Base-by-base conservation (phyloP, 2,888 invertebrate genomes). In the Lasius fuliginosus region DNA sequence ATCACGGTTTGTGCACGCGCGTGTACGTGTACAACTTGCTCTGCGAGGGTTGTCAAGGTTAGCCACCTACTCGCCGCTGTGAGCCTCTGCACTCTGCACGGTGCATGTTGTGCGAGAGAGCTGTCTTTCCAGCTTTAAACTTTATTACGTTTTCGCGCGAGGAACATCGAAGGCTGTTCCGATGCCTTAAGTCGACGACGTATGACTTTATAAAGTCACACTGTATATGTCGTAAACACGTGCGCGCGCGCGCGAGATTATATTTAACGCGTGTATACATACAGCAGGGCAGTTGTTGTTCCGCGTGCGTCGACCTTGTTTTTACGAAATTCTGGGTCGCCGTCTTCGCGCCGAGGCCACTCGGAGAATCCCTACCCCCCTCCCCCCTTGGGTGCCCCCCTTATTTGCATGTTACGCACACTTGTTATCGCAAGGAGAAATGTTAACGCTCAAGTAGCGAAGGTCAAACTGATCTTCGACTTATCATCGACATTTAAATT, bases 41-140 rank as follows among this genome's bases (percentile, higher is more conserved):
- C 33, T 85, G 85, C 76, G 76, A 91, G 90, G 85, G 86, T 90
- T 88, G 92, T 92, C 93, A 93, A 93, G 93, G 93, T 93, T 92
- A 93, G 92, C 93, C 91, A 92, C 91, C 92, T 93, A 93, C 91
- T 92, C 89, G 90, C 83, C 74, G 87, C 86, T 40, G 87, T 76
- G 74, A 64, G 86, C 83, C 79, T 64, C 82, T 86, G 86, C 86
- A 85, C 82, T 88, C 89, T 74, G 73, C 74, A 68, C 74, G 86
- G 76, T 89, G 90, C 89, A 86, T 89, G 82, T 83, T n/a, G 53
- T n/a, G 8, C 53, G 53, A 53, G 8, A 53, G 79, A 88, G 87
- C 85, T 85, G 85, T 85, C 84, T 88, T 86, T 82, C 88, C 88
- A 85, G 88, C 88, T 86, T 86, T 77, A 83, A 90, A 88, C 79